phyloP scores from a whole-genome alignment of 1,140 invertebrate genomes.

The Scaptomyza montana region DNA sequence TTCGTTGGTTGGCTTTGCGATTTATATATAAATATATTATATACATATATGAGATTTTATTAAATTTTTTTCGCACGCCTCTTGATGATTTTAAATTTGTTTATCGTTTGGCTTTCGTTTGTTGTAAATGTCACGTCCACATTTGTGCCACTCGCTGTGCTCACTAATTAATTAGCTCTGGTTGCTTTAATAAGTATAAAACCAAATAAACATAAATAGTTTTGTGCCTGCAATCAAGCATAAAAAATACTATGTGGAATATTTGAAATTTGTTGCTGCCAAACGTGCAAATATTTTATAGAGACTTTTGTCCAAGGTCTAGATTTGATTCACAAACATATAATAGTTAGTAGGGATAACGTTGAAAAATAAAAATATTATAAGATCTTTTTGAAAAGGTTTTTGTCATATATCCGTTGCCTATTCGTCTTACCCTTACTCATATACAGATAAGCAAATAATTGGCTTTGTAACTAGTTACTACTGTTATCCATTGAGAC shows the following conservation, averaged over 20 bases:
- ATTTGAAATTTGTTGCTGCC: constrained; percentile 3
- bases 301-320: not conserved
- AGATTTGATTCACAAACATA: not conserved
- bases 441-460: too few relatives aligned
- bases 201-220: constrained; percentile 8
- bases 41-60: not conserved
- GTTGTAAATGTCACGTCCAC: constrained; percentile 23
- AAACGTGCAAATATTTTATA: constrained; percentile 27
- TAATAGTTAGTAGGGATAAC: too few relatives aligned
- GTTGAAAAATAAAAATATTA: too few relatives aligned
- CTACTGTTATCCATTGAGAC: too few relatives aligned
- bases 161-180: constrained; percentile 24
- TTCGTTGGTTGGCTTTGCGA: not conserved
- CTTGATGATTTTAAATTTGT: constrained; percentile 11
- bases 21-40: not conserved
- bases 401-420: not conserved
- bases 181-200: constrained; percentile 19
- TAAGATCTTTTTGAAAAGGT: not conserved
- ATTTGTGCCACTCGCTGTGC: constrained; percentile 3
- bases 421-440: too few relatives aligned
- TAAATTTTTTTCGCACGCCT: constrained; percentile 6
- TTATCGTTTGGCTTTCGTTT: constrained; percentile 4
- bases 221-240: not conserved
- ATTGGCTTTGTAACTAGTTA: too few relatives aligned
- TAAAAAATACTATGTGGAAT: not conserved